These are phyloP conservation scores for Drosophila mimica DNA, from an alignment of 2,888 invertebrate genomes.

Conservation along the genomic window DNA sequence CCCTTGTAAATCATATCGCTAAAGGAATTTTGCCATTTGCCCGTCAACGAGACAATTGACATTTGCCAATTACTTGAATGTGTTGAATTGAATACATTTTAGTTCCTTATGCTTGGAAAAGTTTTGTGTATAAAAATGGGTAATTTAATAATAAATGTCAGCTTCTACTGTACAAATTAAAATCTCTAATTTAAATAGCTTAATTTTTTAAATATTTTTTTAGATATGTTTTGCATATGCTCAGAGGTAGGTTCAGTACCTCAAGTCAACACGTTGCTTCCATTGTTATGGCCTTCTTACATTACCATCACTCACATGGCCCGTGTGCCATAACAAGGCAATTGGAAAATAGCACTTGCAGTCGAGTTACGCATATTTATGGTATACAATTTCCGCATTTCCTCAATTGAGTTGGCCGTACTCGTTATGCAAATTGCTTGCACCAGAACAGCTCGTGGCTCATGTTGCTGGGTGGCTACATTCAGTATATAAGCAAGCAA, in stretches of 20 bases:
- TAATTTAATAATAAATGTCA: neutral
- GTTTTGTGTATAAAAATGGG: neutral
- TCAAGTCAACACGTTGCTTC: too few relatives aligned
- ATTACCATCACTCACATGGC: slow-evolving; percentile 26
- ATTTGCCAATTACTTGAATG: slow-evolving; percentile 8
- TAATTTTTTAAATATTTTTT: neutral
- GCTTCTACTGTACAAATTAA: neutral
- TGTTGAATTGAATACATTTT: neutral
- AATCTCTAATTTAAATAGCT: neutral
- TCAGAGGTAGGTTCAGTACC: neutral
- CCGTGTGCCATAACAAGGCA: slow-evolving; percentile 15
- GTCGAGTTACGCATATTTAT: slow-evolving; percentile 28
- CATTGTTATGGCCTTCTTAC: neutral
- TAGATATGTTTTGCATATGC: neutral
- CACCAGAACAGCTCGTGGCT: slow-evolving; percentile 7
- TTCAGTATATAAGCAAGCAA: neutral
- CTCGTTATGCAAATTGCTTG: slow-evolving; percentile 35
- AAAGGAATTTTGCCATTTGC: neutral
- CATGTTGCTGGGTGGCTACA: neutral
- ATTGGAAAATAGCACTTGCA: slow-evolving; percentile 31
- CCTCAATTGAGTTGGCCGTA: slow-evolving; percentile 7
- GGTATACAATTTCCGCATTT: slow-evolving; percentile 35
- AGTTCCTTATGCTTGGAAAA: neutral
- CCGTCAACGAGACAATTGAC: neutral
- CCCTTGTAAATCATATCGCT: neutral